These are phyloP conservation scores for Archips crataeganus DNA, from an alignment of 2,888 invertebrate genomes.

Conservation along the genomic window DNA sequence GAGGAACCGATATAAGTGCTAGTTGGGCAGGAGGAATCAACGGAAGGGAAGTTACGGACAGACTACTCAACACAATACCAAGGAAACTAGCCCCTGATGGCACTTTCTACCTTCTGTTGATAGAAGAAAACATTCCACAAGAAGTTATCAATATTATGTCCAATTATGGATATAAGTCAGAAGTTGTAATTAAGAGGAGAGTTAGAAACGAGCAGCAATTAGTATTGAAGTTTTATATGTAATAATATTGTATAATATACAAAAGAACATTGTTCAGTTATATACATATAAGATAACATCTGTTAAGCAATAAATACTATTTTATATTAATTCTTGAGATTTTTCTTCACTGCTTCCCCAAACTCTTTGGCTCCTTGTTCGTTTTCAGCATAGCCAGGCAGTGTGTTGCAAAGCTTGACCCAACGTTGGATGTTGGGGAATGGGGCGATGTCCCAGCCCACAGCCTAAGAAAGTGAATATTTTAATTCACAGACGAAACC, in stretches of 20 bases:
- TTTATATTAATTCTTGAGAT: slow-evolving; percentile 63
- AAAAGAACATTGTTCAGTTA: slow-evolving; percentile 38
- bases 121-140: slow-evolving; percentile 94
- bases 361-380: slow-evolving; percentile 85
- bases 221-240: slow-evolving; percentile 88
- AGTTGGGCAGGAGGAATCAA: slow-evolving; percentile 93
- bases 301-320: slow-evolving; percentile 49
- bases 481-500: background rate
- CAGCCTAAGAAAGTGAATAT: slow-evolving; percentile 74
- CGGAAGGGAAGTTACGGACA: slow-evolving; percentile 92
- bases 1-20: slow-evolving; percentile 81
- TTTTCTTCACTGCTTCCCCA: slow-evolving; percentile 85
- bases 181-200: slow-evolving; percentile 89
- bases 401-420: slow-evolving; percentile 83
- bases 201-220: slow-evolving; percentile 95
- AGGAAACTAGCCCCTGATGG: slow-evolving; percentile 90
- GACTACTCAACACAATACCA: slow-evolving; percentile 89
- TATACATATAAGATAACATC: slow-evolving; percentile 45
- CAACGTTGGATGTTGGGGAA: slow-evolving; percentile 86
- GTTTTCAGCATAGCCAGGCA: slow-evolving; percentile 87
- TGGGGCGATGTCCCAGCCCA: slow-evolving; percentile 85
- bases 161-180: slow-evolving; percentile 84
- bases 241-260: slow-evolving; percentile 47
- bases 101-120: slow-evolving; percentile 94
- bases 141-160: slow-evolving; percentile 88